A percentile compares a stretch with the other conserved stretches of the same genome.
phyloP scores from a whole-genome alignment of 2,888 invertebrate species.

The Tortrix viridana region DNA sequence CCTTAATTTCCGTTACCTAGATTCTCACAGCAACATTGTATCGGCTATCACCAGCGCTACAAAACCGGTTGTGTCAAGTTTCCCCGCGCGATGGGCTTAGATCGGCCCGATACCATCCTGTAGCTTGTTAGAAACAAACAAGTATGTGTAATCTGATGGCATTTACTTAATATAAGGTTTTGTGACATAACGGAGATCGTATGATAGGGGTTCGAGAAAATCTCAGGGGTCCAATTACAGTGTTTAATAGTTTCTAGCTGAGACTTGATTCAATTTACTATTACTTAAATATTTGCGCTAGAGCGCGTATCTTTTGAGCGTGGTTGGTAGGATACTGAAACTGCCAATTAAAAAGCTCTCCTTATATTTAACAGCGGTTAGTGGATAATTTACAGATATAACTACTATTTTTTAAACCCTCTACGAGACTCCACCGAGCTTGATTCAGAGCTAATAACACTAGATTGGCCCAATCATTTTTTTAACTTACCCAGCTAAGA shows the following conservation, averaged over 20 bases:
- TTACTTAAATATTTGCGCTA: too few relatives aligned
- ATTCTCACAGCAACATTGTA: constrained; percentile 12
- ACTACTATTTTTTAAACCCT: too few relatives aligned
- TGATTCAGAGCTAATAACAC: too few relatives aligned
- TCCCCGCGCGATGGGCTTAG: constrained; percentile 15
- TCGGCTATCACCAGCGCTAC: constrained; percentile 12
- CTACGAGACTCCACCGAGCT: too few relatives aligned
- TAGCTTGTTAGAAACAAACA: constrained; percentile 32
- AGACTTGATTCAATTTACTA: constrained; percentile 8
- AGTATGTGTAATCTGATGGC: constrained; percentile 23
- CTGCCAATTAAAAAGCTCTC: too few relatives aligned
- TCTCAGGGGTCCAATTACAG: constrained; percentile 5
- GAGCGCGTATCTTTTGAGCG: too few relatives aligned
- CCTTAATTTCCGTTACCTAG: background rate
- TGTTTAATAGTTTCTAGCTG: constrained; percentile 16
- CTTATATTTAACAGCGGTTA: too few relatives aligned
- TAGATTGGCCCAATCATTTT: too few relatives aligned
- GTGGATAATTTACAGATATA: too few relatives aligned
- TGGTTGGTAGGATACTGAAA: too few relatives aligned
- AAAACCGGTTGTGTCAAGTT: constrained; percentile 22
- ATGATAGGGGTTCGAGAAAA: constrained; percentile 9
- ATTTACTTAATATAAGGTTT: constrained; percentile 32
- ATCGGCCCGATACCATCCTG: constrained; percentile 30
- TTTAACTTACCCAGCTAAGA: too few relatives aligned
- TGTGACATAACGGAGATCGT: constrained; percentile 9